These are phyloP conservation scores for Lamellibrachia luymesi DNA, from an alignment of 1,140 invertebrate species.

Conservation along the genomic window DNA sequence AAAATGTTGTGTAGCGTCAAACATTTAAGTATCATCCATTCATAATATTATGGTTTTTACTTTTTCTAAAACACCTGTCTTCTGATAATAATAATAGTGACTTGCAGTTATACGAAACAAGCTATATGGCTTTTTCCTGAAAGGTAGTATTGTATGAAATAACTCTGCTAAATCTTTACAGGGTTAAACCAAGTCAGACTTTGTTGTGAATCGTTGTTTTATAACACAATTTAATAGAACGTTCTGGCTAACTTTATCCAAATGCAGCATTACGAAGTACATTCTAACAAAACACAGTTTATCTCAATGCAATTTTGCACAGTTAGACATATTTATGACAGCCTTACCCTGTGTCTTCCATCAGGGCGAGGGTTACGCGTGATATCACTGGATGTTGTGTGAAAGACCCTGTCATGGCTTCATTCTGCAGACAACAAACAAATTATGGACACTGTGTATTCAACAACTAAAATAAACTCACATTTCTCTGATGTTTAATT, in stretches of 20 bases:
- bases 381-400: slow-evolving; percentile 98
- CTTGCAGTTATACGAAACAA: no score
- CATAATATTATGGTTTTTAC: no score
- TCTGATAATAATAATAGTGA: no score
- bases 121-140: neutral
- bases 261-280: neutral
- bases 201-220: neutral
- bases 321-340: neutral
- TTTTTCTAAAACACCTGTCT: no score
- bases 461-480: neutral
- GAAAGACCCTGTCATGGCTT: slow-evolving; percentile 99
- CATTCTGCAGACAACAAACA: slow-evolving; percentile 72
- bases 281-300: no score
- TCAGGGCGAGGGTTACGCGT: slow-evolving; percentile 88
- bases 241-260: neutral
- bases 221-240: neutral
- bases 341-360: slow-evolving; percentile 90
- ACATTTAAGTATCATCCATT: no score
- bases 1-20: no score
- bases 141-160: neutral
- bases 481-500: neutral
- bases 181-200: neutral
- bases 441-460: neutral
- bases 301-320: neutral
- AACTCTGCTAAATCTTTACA: neutral